phyloP scores from a whole-genome alignment of 2,113 vertebrate genomes.

The Lophura nycthemera region DNA sequence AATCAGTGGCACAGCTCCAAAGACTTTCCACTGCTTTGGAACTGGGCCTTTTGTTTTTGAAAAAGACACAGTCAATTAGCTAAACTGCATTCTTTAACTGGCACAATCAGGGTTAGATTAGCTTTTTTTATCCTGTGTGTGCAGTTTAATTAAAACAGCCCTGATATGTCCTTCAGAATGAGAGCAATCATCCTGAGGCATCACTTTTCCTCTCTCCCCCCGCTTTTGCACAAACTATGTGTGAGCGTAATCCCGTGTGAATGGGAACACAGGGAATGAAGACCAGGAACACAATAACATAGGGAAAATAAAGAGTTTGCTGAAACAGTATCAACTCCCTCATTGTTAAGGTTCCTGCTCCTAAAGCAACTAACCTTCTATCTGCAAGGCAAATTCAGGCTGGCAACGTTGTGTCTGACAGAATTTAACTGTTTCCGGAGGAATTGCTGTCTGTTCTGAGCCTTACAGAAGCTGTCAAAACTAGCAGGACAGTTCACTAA shows the following conservation, averaged over 20 bases:
- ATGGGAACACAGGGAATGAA: not conserved
- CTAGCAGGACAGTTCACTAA: not conserved
- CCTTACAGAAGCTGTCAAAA: conserved; percentile 9
- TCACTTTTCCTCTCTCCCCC: not conserved
- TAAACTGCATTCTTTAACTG: not conserved
- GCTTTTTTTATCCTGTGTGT: not conserved
- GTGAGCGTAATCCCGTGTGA: not conserved
- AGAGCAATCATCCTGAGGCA: not conserved
- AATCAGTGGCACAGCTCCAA: not conserved
- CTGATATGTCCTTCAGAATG: not conserved
- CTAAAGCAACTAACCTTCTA: not conserved
- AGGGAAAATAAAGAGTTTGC: not conserved
- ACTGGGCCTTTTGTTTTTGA: not conserved
- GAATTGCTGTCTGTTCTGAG: conserved; percentile 24
- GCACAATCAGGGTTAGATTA: not conserved
- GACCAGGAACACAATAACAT: not conserved
- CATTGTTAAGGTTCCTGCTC: not conserved
- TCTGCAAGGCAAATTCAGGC: not conserved
- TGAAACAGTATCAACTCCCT: not conserved
- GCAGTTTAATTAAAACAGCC: not conserved
- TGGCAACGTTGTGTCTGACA: conserved; percentile 37
- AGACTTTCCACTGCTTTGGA: not conserved
- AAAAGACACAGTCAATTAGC: not conserved
- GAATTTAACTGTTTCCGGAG: not conserved
- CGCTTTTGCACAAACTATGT: not conserved